Evolutionary conservation across 2,888 invertebrate species (phyloP).

Genomic region (Andrena praecox): DNA sequence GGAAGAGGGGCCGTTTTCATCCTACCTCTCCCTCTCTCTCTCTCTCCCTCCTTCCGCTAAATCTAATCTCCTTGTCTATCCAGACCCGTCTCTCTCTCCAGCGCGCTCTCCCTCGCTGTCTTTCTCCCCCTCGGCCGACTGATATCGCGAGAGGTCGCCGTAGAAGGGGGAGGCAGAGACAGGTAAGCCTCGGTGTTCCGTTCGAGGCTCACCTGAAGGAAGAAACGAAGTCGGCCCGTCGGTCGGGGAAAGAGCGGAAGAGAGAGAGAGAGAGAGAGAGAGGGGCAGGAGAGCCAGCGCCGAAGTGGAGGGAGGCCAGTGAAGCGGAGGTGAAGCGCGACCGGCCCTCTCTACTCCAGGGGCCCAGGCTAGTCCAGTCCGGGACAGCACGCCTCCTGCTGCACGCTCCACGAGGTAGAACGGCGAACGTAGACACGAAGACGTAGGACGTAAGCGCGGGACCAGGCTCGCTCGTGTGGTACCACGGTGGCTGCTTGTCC

Average conservation of each 20-base stretch:
- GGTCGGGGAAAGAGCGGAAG: constrained; percentile 51
- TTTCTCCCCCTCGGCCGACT: constrained; percentile 59
- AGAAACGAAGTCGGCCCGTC: constrained; percentile 51
- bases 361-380: constrained; percentile 84
- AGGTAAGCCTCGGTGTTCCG: constrained; percentile 62
- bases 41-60: not conserved
- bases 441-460: constrained; percentile 71
- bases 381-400: constrained; percentile 85
- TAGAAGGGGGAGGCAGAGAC: constrained; percentile 65
- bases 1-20: constrained; percentile 70
- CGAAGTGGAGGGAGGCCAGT: constrained; percentile 76
- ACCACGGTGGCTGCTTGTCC: constrained; percentile 54
- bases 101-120: constrained; percentile 13
- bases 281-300: constrained; percentile 63
- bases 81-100: constrained; percentile 1
- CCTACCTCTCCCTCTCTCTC: constrained; percentile 46
- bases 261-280: constrained; percentile 44
- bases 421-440: constrained; percentile 75
- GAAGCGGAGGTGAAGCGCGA: constrained; percentile 83
- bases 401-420: constrained; percentile 83
- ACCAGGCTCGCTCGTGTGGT: constrained; percentile 53
- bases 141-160: constrained; percentile 70
- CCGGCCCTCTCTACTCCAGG: constrained; percentile 84
- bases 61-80: constrained; percentile 22
- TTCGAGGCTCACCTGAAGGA: constrained; percentile 60